Percentiles rank a stretch among this genome's conserved stretches.
phyloP scores from a whole-genome alignment of 2,797 vertebrate genomes.

The Lerista edwardsae region DNA sequence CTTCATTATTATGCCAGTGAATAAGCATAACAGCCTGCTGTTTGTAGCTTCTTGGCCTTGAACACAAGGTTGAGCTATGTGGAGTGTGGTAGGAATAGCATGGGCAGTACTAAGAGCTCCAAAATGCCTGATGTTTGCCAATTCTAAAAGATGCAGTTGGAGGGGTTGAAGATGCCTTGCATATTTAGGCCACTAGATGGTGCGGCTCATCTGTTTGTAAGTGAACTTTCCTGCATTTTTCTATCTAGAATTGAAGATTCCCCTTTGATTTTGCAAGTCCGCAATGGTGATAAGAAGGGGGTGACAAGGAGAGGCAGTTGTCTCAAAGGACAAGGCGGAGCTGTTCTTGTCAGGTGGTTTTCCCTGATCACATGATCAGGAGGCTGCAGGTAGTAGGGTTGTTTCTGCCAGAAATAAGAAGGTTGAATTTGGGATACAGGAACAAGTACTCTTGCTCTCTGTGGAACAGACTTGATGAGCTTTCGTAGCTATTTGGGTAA shows the following conservation, averaged over 20 bases:
- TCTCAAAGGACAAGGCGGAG: neutral
- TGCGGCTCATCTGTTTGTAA: conserved; percentile 50
- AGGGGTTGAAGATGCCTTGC: neutral
- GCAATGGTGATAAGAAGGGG: neutral
- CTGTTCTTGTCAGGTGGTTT: neutral
- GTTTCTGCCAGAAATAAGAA: neutral
- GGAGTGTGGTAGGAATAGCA: no score
- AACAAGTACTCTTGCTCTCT: neutral
- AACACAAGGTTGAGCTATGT: neutral
- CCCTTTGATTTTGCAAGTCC: neutral
- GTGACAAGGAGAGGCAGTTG: neutral
- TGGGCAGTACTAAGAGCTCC: neutral
- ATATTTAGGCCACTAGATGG: conserved; percentile 58
- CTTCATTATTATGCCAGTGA: neutral
- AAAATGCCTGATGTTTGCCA: no score
- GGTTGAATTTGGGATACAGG: no score
- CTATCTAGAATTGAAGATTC: neutral
- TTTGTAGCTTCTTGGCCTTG: neutral
- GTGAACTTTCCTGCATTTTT: neutral
- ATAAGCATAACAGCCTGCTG: neutral
- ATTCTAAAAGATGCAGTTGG: neutral
- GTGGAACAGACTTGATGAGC: neutral
- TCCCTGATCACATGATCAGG: neutral
- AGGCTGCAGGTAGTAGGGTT: neutral
- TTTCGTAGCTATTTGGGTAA: neutral